Evolutionary conservation across 2,797 vertebrate genomes (phyloP).

Genomic region (Danio jaintianensis): DNA sequence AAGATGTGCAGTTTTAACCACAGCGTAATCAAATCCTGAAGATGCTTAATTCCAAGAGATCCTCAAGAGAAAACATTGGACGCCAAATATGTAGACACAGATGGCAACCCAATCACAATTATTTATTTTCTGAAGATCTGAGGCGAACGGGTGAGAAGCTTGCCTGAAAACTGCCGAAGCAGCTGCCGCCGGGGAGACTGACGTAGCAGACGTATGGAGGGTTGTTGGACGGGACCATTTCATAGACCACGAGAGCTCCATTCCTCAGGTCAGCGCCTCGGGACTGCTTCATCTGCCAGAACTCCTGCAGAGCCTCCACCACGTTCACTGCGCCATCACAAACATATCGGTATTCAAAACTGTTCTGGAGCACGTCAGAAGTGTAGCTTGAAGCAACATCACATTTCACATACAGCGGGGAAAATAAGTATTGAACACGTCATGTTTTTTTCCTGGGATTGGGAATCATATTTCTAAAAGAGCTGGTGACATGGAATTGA

Average conservation of each 20-base stretch:
- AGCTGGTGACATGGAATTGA: too few species aligned
- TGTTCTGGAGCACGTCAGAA: too few species aligned
- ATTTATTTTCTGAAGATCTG: slow-evolving; percentile 6
- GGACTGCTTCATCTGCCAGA: slow-evolving; percentile 99
- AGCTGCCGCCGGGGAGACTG: slow-evolving; percentile 94
- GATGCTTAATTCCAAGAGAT: slow-evolving; percentile 16
- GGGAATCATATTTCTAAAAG: too few species aligned
- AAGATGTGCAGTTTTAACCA: slow-evolving; percentile 35
- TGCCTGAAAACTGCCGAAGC: slow-evolving; percentile 99
- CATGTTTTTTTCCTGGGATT: too few species aligned
- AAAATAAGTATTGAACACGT: too few species aligned
- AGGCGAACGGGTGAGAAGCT: slow-evolving; percentile 5
- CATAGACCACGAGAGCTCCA: slow-evolving; percentile 95
- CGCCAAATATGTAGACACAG: slow-evolving; percentile 18
- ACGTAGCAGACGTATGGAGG: slow-evolving; percentile 97
- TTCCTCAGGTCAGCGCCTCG: slow-evolving; percentile 94
- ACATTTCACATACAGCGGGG: too few species aligned
- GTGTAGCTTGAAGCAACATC: too few species aligned
- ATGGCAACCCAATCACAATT: slow-evolving; percentile 24
- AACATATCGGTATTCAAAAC: too few species aligned
- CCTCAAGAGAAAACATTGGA: slow-evolving; percentile 31
- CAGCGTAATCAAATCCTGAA: slow-evolving; percentile 33
- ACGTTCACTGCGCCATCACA: slow-evolving; percentile 86
- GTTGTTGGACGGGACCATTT: slow-evolving; percentile 95
- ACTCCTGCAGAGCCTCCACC: slow-evolving; percentile 97